These are phyloP conservation scores for Coreius guichenoti DNA, from an alignment of 2,797 vertebrate genomes.

Conservation along the genomic window DNA sequence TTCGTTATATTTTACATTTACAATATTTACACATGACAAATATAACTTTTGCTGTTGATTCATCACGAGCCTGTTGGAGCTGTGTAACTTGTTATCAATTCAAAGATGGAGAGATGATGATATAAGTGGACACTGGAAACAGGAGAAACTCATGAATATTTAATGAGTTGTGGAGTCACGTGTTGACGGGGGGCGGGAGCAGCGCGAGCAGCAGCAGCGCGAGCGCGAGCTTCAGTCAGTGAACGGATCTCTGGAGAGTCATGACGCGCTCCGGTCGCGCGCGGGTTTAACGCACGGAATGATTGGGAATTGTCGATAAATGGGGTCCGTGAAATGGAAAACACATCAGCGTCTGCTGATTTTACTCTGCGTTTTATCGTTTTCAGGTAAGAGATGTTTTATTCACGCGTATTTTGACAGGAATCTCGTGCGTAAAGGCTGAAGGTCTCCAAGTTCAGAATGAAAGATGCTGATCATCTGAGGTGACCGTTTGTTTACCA, in stretches of 20 bases:
- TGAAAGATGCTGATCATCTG: neutral
- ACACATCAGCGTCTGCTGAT: conserved; percentile 64
- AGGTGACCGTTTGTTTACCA: neutral
- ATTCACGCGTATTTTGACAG: neutral
- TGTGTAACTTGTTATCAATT: neutral
- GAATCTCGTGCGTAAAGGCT: conserved; percentile 24
- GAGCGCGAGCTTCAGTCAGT: conserved; percentile 45
- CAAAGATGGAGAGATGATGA: neutral
- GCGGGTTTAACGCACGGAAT: conserved; percentile 64
- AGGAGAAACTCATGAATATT: neutral
- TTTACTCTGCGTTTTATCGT: conserved; percentile 70
- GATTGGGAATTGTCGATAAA: conserved; percentile 71
- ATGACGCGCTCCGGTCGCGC: conserved; percentile 45
- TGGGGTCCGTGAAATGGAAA: conserved; percentile 77
- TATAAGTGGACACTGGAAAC: no score
- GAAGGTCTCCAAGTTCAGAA: neutral
- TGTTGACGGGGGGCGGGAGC: neutral
- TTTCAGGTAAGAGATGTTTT: conserved; percentile 74
- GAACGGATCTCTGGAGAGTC: conserved; percentile 19
- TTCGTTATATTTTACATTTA: neutral
- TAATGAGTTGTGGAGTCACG: neutral
- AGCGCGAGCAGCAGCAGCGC: neutral
- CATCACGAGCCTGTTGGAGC: neutral
- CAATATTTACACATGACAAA: neutral
- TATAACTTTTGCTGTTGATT: no score